These are phyloP conservation scores for Vulpes lagopus DNA, from an alignment of 2,113 vertebrate genomes.

Conservation along the genomic window DNA sequence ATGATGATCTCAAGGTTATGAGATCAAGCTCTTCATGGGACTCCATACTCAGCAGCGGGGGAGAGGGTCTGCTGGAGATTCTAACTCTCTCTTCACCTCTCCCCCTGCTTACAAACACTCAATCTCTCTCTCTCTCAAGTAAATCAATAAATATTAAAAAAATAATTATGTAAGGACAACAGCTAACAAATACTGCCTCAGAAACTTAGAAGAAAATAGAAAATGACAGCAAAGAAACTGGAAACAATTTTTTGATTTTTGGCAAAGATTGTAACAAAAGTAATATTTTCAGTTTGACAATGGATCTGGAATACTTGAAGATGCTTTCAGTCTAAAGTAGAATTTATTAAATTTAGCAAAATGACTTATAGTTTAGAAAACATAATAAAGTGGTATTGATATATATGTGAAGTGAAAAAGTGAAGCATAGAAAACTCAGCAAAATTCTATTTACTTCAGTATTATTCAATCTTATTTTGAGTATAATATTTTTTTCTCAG, in stretches of 20 bases:
- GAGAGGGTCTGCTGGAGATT: background rate
- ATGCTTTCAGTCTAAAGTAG: background rate
- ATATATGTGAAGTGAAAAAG: background rate
- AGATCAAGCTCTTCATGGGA: background rate
- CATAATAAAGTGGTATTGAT: background rate
- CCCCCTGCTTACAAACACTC: background rate
- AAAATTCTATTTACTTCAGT: background rate
- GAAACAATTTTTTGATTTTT: background rate
- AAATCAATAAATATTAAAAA: background rate
- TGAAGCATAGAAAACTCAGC: background rate
- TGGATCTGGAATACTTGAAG: background rate
- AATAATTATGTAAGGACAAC: background rate
- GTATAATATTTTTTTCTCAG: background rate
- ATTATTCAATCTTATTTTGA: background rate
- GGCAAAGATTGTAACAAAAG: background rate
- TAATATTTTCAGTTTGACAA: background rate
- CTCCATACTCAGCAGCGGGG: background rate
- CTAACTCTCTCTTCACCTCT: background rate
- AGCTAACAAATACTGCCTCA: background rate
- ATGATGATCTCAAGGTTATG: background rate
- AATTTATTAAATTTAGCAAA: conserved; percentile 41
- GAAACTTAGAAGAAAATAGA: conserved; percentile 47
- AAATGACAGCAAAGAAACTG: background rate
- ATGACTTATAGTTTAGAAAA: background rate
- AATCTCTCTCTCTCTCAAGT: background rate